A percentile compares a stretch with the other conserved stretches of the same genome.
phyloP scores from a whole-genome alignment of 2,888 invertebrate species.

The Parnassius apollo region DNA sequence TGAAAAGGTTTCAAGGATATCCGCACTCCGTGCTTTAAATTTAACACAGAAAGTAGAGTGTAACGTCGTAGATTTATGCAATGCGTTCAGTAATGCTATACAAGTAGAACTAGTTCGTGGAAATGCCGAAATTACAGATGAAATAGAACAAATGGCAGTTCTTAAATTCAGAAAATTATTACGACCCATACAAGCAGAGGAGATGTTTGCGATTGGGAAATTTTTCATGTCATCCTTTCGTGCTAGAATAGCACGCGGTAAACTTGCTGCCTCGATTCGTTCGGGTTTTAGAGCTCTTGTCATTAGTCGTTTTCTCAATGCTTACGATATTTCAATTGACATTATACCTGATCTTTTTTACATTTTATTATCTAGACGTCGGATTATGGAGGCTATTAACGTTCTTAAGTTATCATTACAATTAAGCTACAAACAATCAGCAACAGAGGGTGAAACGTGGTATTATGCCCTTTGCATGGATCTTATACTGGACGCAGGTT shows the following conservation, averaged over 20 bases:
- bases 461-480: constrained; percentile 82
- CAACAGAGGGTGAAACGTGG: constrained; percentile 65
- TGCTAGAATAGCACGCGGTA: constrained; percentile 58
- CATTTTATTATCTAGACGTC: constrained; percentile 60
- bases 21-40: constrained; percentile 55
- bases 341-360: constrained; percentile 72
- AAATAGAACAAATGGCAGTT: constrained; percentile 59
- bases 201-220: constrained; percentile 69
- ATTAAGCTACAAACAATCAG: constrained; percentile 42
- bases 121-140: constrained; percentile 52
- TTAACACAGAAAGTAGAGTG: constrained; percentile 60
- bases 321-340: constrained; percentile 60
- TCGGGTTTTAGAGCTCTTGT: constrained; percentile 66
- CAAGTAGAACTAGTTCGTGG: constrained; percentile 68
- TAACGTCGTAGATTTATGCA: constrained; percentile 62
- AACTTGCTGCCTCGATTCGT: constrained; percentile 53
- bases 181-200: constrained; percentile 60
- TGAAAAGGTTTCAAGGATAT: constrained; percentile 49
- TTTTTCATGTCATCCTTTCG: constrained; percentile 67
- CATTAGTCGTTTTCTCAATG: constrained; percentile 66
- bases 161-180: constrained; percentile 47
- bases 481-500: constrained; percentile 79
- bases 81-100: constrained; percentile 69
- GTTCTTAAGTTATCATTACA: constrained; percentile 57
- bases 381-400: constrained; percentile 74